Base-by-base conservation (phyloP, 2,113 vertebrate species). In the Strix aluco region DNA sequence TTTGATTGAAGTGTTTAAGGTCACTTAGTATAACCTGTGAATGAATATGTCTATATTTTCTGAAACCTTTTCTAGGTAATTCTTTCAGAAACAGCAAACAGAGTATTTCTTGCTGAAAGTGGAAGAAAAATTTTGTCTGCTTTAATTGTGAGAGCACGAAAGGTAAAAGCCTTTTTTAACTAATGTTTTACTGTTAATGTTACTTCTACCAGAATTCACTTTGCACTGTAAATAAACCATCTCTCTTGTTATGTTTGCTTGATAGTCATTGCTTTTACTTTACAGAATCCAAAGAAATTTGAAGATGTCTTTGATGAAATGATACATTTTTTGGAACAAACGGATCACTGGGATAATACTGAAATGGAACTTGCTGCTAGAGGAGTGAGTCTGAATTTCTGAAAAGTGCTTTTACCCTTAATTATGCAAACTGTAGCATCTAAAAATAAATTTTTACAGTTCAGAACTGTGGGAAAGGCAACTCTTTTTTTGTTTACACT, bases 291-390 rank as follows among this genome's bases (percentile, higher is more conserved):
- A 80, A 99, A 99, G 96, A 99, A 99, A 97, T 99, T 99, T 96
- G 99, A 99, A 97, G 99, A 99, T 66, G 99, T 99, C 89, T 99
- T 99, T 96, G 99, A 99, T 91, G 99, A 99, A 97, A 99, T 99
- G 99, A 99, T 99, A 72, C 81, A 94, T 92, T 99, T 99, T 97
- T 97, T 99, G 97, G 99, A 99, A 90, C 98, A 99, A 77, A 98
- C 98, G 1, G 99, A 99, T 92, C 99, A 99, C 94, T 99, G 99
- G 99, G 98, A 98, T 87, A 99, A 98, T 92, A 99, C 99, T 0
- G 99, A 99, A 97, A 97, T 98, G 97, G 99, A 99, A 96, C 98
- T 99, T 90, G 98, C 99, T 84, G 98, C 98, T 58, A 98, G 98
- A 97, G 99, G 99, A 96, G 99, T 99, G 92, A 98, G 98, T 96